Base-by-base conservation (phyloP, 2,113 vertebrate genomes). In the Megaleporinus macrocephalus region DNA sequence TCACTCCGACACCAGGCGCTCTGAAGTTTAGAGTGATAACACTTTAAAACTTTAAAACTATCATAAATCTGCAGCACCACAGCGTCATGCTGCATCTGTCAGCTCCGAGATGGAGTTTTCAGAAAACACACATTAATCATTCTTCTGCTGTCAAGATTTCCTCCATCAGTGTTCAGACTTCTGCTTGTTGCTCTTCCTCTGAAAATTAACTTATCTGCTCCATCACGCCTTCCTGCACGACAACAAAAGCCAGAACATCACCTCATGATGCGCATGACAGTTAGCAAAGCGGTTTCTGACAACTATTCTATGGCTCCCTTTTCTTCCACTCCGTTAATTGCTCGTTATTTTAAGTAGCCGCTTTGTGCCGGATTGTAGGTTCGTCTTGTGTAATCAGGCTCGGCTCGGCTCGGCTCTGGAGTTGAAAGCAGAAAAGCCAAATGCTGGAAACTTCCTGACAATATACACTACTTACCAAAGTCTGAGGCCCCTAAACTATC, bases 71-170 rank as follows among this genome's bases (percentile, higher is more conserved):
- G 18, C 33, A 59, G 66, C 24, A 68, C 55, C 66, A 3, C 33
- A 14, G 33, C 66, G 36, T 59, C 24, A 44, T 11, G 18, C 51
- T 27, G 66, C 69, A 44, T 61, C 77, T 79, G 77, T 79, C 77
- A 79, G 68, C 77, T 44, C 27, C 44, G 66, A 79, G 30, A 71
- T 61, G 30, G 69, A 55, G 30, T 70, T 79, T 71, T 71, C 77
- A 70, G 51, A 71, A 61, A 71, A 79, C 77, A 78, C 74, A 77
- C 77, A 79, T 69, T 71, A 68, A 79, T 71, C 51, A 70, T 71
- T 57, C 77, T 44, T 70, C 49, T 44, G 77, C 51, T 71, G 77
- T 59, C 77, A 79, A 14, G 51, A 29, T 27, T 41, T 20, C 72
- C 72, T 68, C 76, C 13, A 55, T 78, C 76, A 69, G 53, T 41